phyloP scores from a whole-genome alignment of 1,140 invertebrate species.

The Colletes latitarsis region DNA sequence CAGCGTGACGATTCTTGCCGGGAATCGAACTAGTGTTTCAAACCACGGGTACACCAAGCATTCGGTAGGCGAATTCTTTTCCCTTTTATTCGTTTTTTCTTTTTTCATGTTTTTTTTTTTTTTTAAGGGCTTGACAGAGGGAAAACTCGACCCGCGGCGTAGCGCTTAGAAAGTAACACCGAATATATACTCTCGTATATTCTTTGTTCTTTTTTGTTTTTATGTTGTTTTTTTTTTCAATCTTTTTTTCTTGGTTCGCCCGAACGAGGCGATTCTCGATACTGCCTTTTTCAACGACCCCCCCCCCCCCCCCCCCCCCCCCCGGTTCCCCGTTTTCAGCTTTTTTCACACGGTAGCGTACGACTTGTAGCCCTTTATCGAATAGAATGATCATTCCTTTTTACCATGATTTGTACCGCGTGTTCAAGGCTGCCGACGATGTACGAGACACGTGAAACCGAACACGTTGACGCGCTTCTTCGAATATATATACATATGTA shows the following conservation, averaged over 20 bases:
- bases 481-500: background rate
- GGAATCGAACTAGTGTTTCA: too few relatives aligned
- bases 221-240: slow-evolving; percentile 14
- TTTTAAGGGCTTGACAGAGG: background rate
- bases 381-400: slow-evolving; percentile 40
- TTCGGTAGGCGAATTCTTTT: background rate
- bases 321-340: background rate
- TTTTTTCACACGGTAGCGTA: slow-evolving; percentile 19
- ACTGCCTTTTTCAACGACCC: slow-evolving; percentile 12
- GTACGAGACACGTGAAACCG: background rate
- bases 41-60: too few relatives aligned
- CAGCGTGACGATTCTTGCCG: background rate
- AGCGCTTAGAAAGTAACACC: background rate
- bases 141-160: background rate
- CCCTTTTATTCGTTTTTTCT: background rate
- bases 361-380: slow-evolving; percentile 19
- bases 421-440: slow-evolving; percentile 22
- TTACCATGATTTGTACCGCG: slow-evolving; percentile 26
- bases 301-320: too few relatives aligned
- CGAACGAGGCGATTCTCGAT: slow-evolving; percentile 19
- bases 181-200: background rate
- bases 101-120: background rate
- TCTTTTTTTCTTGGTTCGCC: slow-evolving; percentile 4
- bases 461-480: background rate
- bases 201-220: slow-evolving; percentile 13